Evolutionary conservation across 1,140 invertebrate genomes (phyloP).

Genomic region (Periplaneta americana): DNA sequence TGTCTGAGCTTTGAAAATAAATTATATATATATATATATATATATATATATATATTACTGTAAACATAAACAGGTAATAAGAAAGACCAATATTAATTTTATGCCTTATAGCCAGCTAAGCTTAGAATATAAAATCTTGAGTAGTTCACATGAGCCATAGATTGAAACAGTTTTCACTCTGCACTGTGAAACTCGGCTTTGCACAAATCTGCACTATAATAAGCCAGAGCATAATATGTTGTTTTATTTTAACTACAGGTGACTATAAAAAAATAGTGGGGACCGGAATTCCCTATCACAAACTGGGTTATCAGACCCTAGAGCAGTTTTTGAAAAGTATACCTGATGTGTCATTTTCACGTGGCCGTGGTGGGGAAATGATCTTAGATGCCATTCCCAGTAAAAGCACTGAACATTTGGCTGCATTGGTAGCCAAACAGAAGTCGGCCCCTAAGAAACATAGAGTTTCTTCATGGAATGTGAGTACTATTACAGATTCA

Average conservation of each 20-base stretch:
- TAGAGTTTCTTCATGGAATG: conserved; percentile 31
- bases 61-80: too few relatives aligned
- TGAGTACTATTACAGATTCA: neutral
- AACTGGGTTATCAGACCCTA: conserved; percentile 47
- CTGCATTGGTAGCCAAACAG: conserved; percentile 49
- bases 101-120: too few relatives aligned
- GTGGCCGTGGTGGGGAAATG: conserved; percentile 37
- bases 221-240: neutral
- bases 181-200: neutral
- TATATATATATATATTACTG: too few relatives aligned
- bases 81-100: neutral
- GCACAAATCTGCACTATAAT: neutral
- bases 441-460: conserved; percentile 34
- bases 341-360: conserved; percentile 41
- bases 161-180: neutral
- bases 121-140: too few relatives aligned
- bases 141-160: neutral
- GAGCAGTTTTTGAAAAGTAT: conserved; percentile 47
- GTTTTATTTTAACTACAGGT: conserved; percentile 27
- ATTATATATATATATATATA: too few relatives aligned
- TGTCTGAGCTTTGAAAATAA: too few relatives aligned
- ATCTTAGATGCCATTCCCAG: conserved; percentile 46
- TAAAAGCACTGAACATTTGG: conserved; percentile 50
- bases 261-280: conserved; percentile 52
- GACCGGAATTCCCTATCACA: conserved; percentile 48